A percentile compares a stretch with the other conserved stretches of the same genome.
Evolutionary conservation across 2,888 invertebrate species (phyloP).

Genomic region (Nemoura dubitans): DNA sequence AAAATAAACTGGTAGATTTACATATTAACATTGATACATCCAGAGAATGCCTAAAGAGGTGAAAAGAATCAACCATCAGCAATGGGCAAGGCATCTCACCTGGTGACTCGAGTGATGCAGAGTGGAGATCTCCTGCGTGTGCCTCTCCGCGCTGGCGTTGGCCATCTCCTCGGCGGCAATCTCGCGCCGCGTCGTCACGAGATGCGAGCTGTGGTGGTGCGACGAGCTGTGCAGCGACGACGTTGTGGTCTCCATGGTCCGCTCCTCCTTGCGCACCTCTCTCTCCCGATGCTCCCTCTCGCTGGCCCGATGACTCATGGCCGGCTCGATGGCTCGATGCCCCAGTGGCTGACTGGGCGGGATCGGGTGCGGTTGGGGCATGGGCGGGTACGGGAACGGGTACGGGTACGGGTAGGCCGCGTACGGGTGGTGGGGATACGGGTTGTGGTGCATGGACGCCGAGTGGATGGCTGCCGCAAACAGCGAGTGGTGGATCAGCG

Average conservation of each 20-base stretch:
- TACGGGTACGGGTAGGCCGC: constrained; percentile 70
- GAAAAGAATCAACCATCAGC: too few species aligned
- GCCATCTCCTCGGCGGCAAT: constrained; percentile 44
- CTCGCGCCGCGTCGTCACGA: constrained; percentile 69
- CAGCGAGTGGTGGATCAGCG: constrained; percentile 73
- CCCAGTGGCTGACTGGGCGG: constrained; percentile 61
- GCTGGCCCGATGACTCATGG: constrained; percentile 31
- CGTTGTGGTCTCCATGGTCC: constrained; percentile 65
- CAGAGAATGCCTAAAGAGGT: too few species aligned
- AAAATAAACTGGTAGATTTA: too few species aligned
- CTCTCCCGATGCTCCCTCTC: constrained; percentile 27
- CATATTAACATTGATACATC: too few species aligned
- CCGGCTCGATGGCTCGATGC: constrained; percentile 48
- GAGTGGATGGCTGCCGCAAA: constrained; percentile 69
- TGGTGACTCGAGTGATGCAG: constrained; percentile 29
- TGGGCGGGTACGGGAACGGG: constrained; percentile 70
- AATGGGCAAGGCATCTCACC: too few species aligned
- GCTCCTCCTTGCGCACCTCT: constrained; percentile 34
- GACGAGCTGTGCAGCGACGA: constrained; percentile 75
- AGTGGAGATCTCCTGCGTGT: constrained; percentile 34
- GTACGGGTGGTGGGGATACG: constrained; percentile 68
- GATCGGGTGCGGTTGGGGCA: constrained; percentile 72
- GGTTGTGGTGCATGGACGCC: constrained; percentile 71
- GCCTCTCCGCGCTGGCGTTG: constrained; percentile 25
- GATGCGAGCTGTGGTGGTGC: constrained; percentile 72